Evolutionary conservation across 1,140 invertebrate species (phyloP).

Genomic region (Chymomyza costata): DNA sequence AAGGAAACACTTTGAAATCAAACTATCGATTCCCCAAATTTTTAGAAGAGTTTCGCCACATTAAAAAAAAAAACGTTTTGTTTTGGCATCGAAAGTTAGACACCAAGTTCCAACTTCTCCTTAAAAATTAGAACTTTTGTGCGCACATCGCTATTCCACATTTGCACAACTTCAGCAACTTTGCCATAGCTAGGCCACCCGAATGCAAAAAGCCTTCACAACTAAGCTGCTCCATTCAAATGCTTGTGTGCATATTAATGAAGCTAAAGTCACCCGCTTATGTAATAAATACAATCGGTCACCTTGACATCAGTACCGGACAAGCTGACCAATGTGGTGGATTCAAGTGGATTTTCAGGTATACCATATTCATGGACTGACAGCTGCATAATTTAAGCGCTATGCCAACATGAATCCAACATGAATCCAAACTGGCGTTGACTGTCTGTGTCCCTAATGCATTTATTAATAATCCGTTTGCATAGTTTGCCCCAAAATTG

Average conservation of each 20-base stretch:
- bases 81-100: too few relatives aligned
- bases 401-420: conserved; percentile 43
- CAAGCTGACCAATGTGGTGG: conserved; percentile 31
- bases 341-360: conserved; percentile 41
- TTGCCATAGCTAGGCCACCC: too few relatives aligned
- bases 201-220: conserved; percentile 8
- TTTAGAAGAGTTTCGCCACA: too few relatives aligned
- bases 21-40: too few relatives aligned
- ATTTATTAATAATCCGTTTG: conserved; percentile 37
- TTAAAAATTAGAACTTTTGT: too few relatives aligned
- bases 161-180: too few relatives aligned
- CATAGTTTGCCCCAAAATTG: not conserved
- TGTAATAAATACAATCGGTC: conserved; percentile 51
- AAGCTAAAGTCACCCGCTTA: too few relatives aligned
- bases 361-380: conserved; percentile 24
- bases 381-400: conserved; percentile 44
- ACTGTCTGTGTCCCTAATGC: conserved; percentile 21
- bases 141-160: too few relatives aligned
- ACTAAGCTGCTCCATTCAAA: too few relatives aligned
- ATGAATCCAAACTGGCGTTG: conserved; percentile 7
- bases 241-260: conserved; percentile 47
- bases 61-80: too few relatives aligned
- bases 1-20: too few relatives aligned
- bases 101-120: too few relatives aligned
- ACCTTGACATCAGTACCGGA: conserved; percentile 43